Conservation (phyloP, 1,140 invertebrate genomes). For the Ganaspis sp. region DNA sequence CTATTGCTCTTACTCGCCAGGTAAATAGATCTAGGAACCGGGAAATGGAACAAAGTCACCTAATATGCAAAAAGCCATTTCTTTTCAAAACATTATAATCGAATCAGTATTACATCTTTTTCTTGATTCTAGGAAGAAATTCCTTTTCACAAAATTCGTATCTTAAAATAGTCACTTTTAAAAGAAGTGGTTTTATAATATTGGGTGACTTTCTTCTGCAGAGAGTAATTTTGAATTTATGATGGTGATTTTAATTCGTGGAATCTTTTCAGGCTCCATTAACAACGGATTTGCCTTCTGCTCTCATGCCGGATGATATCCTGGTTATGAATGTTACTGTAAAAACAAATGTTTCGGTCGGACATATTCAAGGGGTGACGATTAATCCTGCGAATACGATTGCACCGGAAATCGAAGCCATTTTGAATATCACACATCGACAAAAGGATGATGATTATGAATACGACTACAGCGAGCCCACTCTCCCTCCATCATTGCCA, state of each 20-base stretch:
- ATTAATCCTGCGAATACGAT: constrained; percentile 68
- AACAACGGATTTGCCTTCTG: constrained; percentile 48
- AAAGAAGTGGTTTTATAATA: not conserved
- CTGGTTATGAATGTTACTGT: constrained; percentile 72
- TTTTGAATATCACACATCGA: constrained; percentile 73
- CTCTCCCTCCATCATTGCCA: constrained; percentile 84
- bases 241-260: too few species aligned
- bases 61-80: not conserved
- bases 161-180: too few species aligned
- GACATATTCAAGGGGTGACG: constrained; percentile 63
- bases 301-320: constrained; percentile 66
- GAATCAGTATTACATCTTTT: too few species aligned
- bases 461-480: constrained; percentile 82
- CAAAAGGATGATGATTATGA: constrained; percentile 73
- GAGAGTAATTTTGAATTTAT: not conserved
- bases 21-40: not conserved
- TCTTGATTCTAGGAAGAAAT: too few species aligned
- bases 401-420: constrained; percentile 70
- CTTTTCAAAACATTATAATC: too few species aligned
- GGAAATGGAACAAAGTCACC: not conserved
- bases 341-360: constrained; percentile 71
- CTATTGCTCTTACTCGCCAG: not conserved
- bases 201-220: not conserved
- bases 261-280: constrained; percentile 9
- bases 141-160: too few species aligned